phyloP scores from a whole-genome alignment of 37 sponge, comb jelly and placozoan genomes.

The Axinella damicornis region DNA sequence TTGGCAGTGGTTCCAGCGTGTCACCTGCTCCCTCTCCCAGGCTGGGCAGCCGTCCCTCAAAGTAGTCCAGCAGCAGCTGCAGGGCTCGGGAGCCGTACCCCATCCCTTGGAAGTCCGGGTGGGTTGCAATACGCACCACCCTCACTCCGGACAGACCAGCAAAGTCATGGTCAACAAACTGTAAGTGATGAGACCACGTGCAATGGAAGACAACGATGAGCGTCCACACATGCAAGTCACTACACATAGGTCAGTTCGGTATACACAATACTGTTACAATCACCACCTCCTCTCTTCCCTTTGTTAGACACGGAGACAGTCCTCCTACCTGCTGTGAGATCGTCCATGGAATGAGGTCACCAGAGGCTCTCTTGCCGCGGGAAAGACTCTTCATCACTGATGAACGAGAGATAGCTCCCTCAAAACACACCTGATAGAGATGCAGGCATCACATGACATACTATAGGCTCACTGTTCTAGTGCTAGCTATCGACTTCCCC shows the following conservation, averaged over 20 bases:
- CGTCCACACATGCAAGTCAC: neutral
- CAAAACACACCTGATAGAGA: slow-evolving; percentile 86
- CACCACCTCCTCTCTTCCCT: too few relatives aligned
- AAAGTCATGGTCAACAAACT: slow-evolving; percentile 95
- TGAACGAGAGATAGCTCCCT: slow-evolving; percentile 81
- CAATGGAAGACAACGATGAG: neutral
- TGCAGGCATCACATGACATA: neutral
- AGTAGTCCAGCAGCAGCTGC: slow-evolving; percentile 80
- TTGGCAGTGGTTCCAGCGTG: too few relatives aligned
- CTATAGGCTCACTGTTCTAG: too few relatives aligned
- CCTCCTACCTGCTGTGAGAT: slow-evolving; percentile 86
- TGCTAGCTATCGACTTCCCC: too few relatives aligned
- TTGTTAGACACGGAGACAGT: too few relatives aligned
- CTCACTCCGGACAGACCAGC: slow-evolving; percentile 90
- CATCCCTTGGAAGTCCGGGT: slow-evolving; percentile 96
- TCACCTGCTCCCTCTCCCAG: slow-evolving; percentile 11
- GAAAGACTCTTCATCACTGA: slow-evolving; percentile 79
- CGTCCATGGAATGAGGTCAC: slow-evolving; percentile 99
- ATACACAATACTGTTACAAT: neutral
- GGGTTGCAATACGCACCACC: slow-evolving; percentile 95
- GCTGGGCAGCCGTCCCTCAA: slow-evolving; percentile 66
- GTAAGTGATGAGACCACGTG: neutral
- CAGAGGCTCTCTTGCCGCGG: slow-evolving; percentile 85
- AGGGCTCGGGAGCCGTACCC: slow-evolving; percentile 95
- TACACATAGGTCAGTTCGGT: neutral